Conservation (phyloP, 2,113 vertebrate species). For the Apistogramma diplotaenia region DNA sequence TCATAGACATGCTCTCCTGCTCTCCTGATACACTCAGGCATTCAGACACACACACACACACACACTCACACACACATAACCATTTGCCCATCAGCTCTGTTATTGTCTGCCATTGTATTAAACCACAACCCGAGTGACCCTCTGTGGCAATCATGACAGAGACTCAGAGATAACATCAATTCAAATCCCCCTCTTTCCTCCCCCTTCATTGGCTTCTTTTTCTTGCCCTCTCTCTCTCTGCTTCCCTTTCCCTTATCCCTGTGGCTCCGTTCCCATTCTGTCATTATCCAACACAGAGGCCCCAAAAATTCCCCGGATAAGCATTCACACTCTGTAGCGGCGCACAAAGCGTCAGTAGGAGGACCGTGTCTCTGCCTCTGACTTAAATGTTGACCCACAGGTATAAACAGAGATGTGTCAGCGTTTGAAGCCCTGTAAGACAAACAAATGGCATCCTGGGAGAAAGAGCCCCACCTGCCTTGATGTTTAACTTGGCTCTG, state of each 20-base stretch:
- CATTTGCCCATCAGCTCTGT: conserved; percentile 35
- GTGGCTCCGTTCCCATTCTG: conserved; percentile 71
- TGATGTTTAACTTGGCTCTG: conserved; percentile 49
- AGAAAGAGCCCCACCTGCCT: conserved; percentile 37
- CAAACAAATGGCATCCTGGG: conserved; percentile 58
- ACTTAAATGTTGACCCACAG: conserved; percentile 57
- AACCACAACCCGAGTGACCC: conserved; percentile 50
- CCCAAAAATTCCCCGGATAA: conserved; percentile 57
- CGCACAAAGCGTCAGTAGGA: conserved; percentile 25
- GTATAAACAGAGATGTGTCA: conserved; percentile 61
- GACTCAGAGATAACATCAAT: conserved; percentile 60
- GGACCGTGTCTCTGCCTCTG: conserved; percentile 30
- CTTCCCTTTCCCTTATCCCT: conserved; percentile 49
- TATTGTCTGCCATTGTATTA: conserved; percentile 47
- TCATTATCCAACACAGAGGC: conserved; percentile 66
- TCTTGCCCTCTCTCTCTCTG: conserved; percentile 14
- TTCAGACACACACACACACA: conserved; percentile 21
- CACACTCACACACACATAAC: conserved; percentile 5
- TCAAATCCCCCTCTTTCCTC: conserved; percentile 42
- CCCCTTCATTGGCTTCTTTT: conserved; percentile 37
- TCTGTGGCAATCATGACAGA: conserved; percentile 49
- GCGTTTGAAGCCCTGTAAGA: conserved; percentile 57
- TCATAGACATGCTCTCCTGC: conserved; percentile 47
- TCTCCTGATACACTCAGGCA: conserved; percentile 32
- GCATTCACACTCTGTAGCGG: conserved; percentile 54